A percentile compares a stretch with the other conserved stretches of the same genome.
Evolutionary conservation across 2,113 vertebrate genomes (phyloP).

Genomic region (Dissostichus mawsoni): DNA sequence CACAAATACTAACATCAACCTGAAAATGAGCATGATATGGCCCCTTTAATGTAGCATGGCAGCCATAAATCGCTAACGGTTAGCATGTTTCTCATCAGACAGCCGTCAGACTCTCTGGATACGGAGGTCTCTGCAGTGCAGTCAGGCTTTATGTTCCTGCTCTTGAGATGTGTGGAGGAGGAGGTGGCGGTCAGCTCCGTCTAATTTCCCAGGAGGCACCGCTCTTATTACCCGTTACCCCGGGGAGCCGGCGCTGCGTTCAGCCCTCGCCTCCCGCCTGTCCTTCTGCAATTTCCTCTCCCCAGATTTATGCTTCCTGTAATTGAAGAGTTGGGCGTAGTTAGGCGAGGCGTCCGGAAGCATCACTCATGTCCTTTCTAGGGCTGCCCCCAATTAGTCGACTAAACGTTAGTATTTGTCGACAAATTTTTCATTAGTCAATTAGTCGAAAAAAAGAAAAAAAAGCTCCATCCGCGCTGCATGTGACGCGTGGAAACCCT

Average conservation of each 20-base stretch:
- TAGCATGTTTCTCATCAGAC: background rate
- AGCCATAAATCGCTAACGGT: background rate
- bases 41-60: too few species aligned
- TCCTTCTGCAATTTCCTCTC: slow-evolving; percentile 56
- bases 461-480: too few species aligned
- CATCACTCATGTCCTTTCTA: too few species aligned
- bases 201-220: slow-evolving; percentile 64
- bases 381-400: too few species aligned
- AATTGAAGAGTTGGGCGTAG: slow-evolving; percentile 51
- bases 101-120: background rate
- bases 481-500: too few species aligned
- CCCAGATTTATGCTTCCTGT: slow-evolving; percentile 67
- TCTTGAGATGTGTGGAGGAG: slow-evolving; percentile 25
- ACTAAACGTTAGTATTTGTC: too few species aligned
- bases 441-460: too few species aligned
- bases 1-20: too few species aligned
- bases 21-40: too few species aligned
- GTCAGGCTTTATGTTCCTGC: slow-evolving; percentile 15
- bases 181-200: slow-evolving; percentile 39
- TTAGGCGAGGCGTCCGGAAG: slow-evolving; percentile 16
- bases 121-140: slow-evolving; percentile 8
- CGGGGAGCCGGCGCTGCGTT: slow-evolving; percentile 8
- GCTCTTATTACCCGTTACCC: slow-evolving; percentile 51
- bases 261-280: slow-evolving; percentile 32
- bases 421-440: too few species aligned